A percentile compares a stretch with the other conserved stretches of the same genome.
Conservation (phyloP, 2,888 invertebrate species). For the Pristionchus mayeri region DNA sequence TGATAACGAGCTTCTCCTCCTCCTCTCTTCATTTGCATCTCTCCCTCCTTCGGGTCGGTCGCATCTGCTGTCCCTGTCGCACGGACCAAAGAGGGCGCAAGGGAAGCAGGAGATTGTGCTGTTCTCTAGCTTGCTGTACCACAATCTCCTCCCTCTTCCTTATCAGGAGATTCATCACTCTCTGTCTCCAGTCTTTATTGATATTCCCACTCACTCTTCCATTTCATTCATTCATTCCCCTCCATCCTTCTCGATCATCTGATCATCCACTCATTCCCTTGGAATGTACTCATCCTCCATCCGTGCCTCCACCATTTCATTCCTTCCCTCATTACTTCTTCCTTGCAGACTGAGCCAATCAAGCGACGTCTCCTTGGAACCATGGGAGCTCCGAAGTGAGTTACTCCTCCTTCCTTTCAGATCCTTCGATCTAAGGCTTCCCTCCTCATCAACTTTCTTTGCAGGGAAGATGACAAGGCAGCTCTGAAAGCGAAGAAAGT, state of each 20-base stretch:
- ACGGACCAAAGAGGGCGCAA: background rate
- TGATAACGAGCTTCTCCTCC: constrained; percentile 32
- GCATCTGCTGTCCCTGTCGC: background rate
- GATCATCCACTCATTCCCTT: constrained; percentile 8
- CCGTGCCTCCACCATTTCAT: no score
- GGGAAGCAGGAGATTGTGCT: background rate
- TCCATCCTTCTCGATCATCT: background rate
- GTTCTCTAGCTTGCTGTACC: constrained; percentile 34
- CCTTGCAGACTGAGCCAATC: background rate
- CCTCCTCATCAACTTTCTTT: background rate
- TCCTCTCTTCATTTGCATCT: background rate
- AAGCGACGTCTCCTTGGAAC: constrained; percentile 28
- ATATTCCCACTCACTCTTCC: background rate
- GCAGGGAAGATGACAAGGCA: constrained; percentile 28
- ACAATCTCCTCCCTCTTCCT: constrained; percentile 27
- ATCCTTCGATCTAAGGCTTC: background rate
- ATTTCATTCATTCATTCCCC: background rate
- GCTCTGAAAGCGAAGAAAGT: constrained; percentile 42
- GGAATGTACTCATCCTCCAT: constrained; percentile 3
- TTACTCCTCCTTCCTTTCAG: background rate
- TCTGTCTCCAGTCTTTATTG: constrained; percentile 38
- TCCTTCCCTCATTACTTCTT: background rate
- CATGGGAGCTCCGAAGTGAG: constrained; percentile 10
- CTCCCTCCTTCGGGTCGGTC: background rate
- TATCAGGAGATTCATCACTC: constrained; percentile 24